Evolutionary conservation across 2,797 vertebrate species (phyloP).

Genomic region (Tokudaia muenninki): DNA sequence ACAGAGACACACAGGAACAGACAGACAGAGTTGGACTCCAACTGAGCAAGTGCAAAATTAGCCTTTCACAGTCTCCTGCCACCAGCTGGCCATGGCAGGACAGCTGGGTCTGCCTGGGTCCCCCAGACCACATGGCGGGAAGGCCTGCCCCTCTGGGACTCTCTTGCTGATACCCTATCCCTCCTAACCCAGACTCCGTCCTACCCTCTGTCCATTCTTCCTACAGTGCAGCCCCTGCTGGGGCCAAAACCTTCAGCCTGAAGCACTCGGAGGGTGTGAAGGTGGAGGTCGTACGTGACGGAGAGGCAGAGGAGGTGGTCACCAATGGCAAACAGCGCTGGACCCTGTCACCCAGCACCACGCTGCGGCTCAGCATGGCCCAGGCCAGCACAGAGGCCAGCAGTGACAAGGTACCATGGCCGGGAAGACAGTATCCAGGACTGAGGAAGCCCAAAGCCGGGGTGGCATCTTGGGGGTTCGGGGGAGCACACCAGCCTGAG

Average conservation of each 20-base stretch:
- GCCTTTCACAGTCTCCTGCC: not conserved
- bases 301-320: slow-evolving; percentile 63
- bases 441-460: fast-evolving
- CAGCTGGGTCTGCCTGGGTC: not conserved
- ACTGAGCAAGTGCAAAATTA: not conserved
- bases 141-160: not conserved
- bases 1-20: not conserved
- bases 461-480: fast-evolving
- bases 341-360: slow-evolving; percentile 82
- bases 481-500: not conserved
- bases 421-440: fast-evolving
- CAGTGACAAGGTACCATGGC: slow-evolving; percentile 92
- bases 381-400: slow-evolving; percentile 89
- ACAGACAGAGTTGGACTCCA: not conserved
- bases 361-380: slow-evolving; percentile 91
- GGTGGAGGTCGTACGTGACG: slow-evolving; percentile 84
- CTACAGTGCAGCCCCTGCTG: slow-evolving; percentile 91
- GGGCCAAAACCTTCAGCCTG: slow-evolving; percentile 91
- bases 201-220: not conserved
- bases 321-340: slow-evolving; percentile 83
- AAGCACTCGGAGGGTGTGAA: slow-evolving; percentile 90
- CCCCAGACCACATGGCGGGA: not conserved
- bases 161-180: not conserved
- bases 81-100: fast-evolving
- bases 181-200: not conserved